phyloP scores from a whole-genome alignment of 2,888 invertebrate species.

The Peribatodes rhomboidaria region DNA sequence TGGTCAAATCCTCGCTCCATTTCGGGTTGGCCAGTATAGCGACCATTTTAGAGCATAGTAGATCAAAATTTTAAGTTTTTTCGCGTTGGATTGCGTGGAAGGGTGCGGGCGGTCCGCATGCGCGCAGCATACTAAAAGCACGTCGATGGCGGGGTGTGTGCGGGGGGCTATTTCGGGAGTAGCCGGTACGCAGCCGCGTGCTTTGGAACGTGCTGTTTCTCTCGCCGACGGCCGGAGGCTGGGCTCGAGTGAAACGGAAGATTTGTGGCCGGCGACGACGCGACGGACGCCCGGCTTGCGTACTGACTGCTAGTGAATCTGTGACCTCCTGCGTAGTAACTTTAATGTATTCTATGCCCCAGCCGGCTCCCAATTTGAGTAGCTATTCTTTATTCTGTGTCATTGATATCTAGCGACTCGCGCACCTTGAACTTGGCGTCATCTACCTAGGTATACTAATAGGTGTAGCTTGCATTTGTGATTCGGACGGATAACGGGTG shows the following conservation, averaged over 20 bases:
- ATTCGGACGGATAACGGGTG: constrained; percentile 26
- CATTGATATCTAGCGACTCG: constrained; percentile 49
- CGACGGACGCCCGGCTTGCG: constrained; percentile 33
- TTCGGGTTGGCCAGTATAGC: constrained; percentile 83
- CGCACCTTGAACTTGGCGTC: constrained; percentile 51
- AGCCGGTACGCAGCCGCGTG: constrained; percentile 86
- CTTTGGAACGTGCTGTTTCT: constrained; percentile 86
- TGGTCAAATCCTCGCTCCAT: constrained; percentile 84
- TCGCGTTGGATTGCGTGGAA: constrained; percentile 71
- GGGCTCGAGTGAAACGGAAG: constrained; percentile 85
- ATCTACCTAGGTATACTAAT: constrained; percentile 23
- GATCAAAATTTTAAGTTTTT: constrained; percentile 55
- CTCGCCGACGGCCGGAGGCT: constrained; percentile 80
- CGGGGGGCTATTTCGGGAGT: constrained; percentile 85
- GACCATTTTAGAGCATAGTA: constrained; percentile 80
- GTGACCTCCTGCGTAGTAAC: not conserved
- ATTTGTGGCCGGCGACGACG: constrained; percentile 74
- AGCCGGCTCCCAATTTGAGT: not conserved
- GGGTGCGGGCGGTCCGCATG: constrained; percentile 86
- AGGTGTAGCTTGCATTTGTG: constrained; percentile 35
- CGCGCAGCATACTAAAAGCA: constrained; percentile 87
- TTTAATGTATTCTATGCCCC: not conserved
- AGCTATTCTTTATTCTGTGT: constrained; percentile 1
- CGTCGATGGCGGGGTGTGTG: constrained; percentile 81
- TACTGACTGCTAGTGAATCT: constrained; percentile 5